phyloP scores from a whole-genome alignment of 2,113 vertebrate species.

The Centropristis striata region DNA sequence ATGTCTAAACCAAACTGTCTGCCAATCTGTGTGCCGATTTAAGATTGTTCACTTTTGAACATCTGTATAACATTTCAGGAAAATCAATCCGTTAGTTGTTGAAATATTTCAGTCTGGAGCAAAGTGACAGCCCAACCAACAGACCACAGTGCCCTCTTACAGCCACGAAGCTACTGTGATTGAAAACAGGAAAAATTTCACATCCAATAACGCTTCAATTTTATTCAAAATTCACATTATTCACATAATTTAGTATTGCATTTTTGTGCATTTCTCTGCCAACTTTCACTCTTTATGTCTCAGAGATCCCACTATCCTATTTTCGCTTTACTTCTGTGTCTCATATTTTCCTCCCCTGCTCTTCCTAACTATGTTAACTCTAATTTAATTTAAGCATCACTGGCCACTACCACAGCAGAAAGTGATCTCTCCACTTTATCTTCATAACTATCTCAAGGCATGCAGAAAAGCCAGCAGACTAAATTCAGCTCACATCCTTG shows the following conservation, averaged over 20 bases:
- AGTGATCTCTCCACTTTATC: conserved; percentile 24
- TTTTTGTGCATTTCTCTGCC: not conserved
- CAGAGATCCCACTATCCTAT: not conserved
- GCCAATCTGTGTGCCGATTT: not conserved
- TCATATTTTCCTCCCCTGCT: not conserved
- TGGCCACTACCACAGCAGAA: conserved; percentile 20
- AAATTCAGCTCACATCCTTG: conserved; percentile 3
- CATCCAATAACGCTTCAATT: too few species aligned
- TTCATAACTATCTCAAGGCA: conserved; percentile 7
- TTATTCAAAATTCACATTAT: not conserved
- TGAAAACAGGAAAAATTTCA: conserved; percentile 4
- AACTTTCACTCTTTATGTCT: not conserved
- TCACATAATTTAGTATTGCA: not conserved
- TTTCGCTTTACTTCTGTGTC: conserved; percentile 6
- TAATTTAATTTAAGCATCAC: conserved; percentile 33
- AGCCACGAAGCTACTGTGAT: not conserved
- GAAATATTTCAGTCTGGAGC: not conserved
- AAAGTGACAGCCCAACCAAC: not conserved
- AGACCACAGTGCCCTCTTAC: not conserved
- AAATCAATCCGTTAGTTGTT: not conserved
- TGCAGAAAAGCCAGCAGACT: not conserved
- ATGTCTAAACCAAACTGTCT: too few species aligned
- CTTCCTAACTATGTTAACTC: conserved; percentile 41
- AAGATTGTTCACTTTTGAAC: not conserved
- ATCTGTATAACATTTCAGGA: not conserved